These are phyloP conservation scores for Acronicta leporina DNA, from an alignment of 2,888 invertebrate species.

Conservation along the genomic window DNA sequence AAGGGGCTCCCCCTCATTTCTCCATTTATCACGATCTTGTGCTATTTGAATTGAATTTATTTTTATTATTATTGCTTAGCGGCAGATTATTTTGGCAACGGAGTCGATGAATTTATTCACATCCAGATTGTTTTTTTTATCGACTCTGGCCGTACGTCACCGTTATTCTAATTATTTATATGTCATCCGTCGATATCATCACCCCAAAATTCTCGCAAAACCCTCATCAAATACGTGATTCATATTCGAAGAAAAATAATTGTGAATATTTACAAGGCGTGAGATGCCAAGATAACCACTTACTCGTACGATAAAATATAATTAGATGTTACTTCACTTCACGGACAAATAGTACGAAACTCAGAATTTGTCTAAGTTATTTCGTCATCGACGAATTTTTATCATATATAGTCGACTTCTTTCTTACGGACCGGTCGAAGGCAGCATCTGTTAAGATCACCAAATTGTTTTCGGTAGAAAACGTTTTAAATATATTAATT, in stretches of 20 bases:
- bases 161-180: background rate
- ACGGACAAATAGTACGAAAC: background rate
- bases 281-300: constrained; percentile 1
- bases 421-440: too few species aligned
- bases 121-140: too few species aligned
- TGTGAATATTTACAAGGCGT: constrained; percentile 16
- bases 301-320: constrained; percentile 24
- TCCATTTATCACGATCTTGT: too few species aligned
- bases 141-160: background rate
- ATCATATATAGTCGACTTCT: background rate
- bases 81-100: too few species aligned
- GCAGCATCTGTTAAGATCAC: too few species aligned
- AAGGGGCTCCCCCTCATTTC: too few species aligned
- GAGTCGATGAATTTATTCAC: too few species aligned
- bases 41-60: too few species aligned
- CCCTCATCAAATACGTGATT: constrained; percentile 14
- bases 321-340: constrained; percentile 23
- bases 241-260: constrained; percentile 29
- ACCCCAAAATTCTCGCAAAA: constrained; percentile 19
- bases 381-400: background rate
- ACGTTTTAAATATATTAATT: too few species aligned
- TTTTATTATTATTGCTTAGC: too few species aligned
- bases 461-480: too few species aligned
- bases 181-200: constrained; percentile 25
- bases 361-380: constrained; percentile 1